Conservation (phyloP, 23 tunicate species). For the Clavelina lepadiformis region DNA sequence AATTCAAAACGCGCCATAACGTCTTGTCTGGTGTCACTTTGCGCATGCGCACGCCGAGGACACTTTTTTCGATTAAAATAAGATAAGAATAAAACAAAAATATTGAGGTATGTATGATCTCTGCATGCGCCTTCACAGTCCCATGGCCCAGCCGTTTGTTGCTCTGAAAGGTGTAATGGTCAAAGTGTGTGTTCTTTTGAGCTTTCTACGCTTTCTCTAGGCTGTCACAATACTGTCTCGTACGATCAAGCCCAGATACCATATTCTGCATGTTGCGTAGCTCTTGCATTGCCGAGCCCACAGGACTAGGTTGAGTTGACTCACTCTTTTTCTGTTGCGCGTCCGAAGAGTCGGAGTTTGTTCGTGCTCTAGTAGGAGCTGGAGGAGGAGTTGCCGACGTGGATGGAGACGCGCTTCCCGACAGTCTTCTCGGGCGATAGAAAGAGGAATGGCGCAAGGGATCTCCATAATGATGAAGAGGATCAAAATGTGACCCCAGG, state of each 20-base stretch:
- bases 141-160: too few species aligned
- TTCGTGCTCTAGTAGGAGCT: slow-evolving; percentile 50
- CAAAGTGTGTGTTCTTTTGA: too few species aligned
- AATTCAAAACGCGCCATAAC: too few species aligned
- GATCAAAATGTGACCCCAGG: neutral
- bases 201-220: too few species aligned
- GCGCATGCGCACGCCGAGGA: too few species aligned
- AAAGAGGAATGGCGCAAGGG: slow-evolving; percentile 15
- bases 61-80: too few species aligned
- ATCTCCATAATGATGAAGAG: slow-evolving; percentile 1
- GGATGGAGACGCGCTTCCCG: slow-evolving; percentile 41
- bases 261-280: slow-evolving; percentile 23
- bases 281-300: slow-evolving; percentile 19
- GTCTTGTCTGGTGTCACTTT: too few species aligned
- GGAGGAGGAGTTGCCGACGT: slow-evolving; percentile 43
- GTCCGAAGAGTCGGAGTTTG: slow-evolving; percentile 32
- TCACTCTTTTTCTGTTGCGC: neutral
- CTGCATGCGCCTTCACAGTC: too few species aligned
- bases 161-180: too few species aligned
- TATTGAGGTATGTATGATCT: too few species aligned
- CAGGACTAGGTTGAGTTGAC: neutral
- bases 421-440: slow-evolving; percentile 31
- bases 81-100: too few species aligned
- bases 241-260: slow-evolving; percentile 13
- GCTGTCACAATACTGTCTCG: neutral